Conservation (phyloP, 1,140 invertebrate genomes). For the Drosophila nasuta region DNA sequence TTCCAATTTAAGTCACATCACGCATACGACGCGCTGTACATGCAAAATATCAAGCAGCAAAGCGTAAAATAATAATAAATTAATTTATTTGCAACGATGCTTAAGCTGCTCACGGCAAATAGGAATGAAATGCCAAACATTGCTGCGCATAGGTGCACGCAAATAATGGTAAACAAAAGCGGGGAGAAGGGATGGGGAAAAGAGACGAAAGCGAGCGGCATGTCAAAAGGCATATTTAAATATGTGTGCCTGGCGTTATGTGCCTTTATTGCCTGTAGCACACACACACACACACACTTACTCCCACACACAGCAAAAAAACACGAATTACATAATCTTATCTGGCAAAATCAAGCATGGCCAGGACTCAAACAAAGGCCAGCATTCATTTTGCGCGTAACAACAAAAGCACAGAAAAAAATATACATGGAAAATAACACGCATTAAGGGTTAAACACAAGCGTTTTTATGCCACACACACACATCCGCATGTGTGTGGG, state of each 20-base stretch:
- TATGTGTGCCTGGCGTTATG: conserved; percentile 42
- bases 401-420: conserved; percentile 29
- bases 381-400: conserved; percentile 50
- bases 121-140: conserved; percentile 56
- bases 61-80: conserved; percentile 75
- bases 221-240: conserved; percentile 71
- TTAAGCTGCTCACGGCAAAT: conserved; percentile 13
- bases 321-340: conserved; percentile 74
- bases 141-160: conserved; percentile 52
- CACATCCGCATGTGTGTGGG: conserved; percentile 1
- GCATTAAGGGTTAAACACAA: conserved; percentile 81
- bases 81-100: conserved; percentile 75
- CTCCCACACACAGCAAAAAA: conserved; percentile 31
- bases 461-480: conserved; percentile 62
- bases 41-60: conserved; percentile 62
- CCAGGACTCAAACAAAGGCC: conserved; percentile 57
- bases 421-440: conserved; percentile 60
- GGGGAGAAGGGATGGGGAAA: conserved; percentile 28
- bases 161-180: conserved; percentile 48
- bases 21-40: conserved; percentile 70
- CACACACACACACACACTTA: conserved; percentile 29
- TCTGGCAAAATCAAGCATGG: conserved; percentile 70
- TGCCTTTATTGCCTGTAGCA: conserved; percentile 37
- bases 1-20: conserved; percentile 78
- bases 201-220: background rate